Percentiles rank a stretch among this genome's conserved stretches.
Evolutionary conservation across 2,797 vertebrate species (phyloP).

Genomic region (Gouania willdenowi): DNA sequence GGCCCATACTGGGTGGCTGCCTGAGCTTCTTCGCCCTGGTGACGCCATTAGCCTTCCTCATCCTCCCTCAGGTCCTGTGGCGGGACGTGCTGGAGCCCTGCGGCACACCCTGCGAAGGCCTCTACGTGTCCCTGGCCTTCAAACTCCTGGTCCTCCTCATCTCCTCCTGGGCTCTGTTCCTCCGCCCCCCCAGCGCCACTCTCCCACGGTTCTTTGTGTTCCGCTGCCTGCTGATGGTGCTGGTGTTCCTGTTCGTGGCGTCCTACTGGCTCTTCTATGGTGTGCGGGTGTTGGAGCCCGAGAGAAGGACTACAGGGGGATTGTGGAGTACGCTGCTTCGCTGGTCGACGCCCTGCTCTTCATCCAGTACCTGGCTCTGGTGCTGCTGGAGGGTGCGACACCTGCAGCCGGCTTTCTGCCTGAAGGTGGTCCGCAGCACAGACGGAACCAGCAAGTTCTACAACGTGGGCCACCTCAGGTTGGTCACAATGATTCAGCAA

Average conservation of each 20-base stretch:
- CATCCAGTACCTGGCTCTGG: constrained; percentile 89
- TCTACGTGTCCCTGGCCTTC: constrained; percentile 91
- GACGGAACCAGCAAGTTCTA: constrained; percentile 90
- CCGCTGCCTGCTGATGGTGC: constrained; percentile 86
- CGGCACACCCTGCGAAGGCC: constrained; percentile 87
- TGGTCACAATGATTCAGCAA: no score
- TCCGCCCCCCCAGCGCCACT: constrained; percentile 83
- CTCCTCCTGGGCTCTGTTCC: constrained; percentile 91
- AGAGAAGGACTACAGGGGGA: constrained; percentile 84
- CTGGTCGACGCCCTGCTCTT: constrained; percentile 89
- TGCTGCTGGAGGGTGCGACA: constrained; percentile 88
- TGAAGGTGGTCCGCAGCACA: constrained; percentile 87
- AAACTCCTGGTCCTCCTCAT: constrained; percentile 89
- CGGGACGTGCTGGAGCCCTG: constrained; percentile 82
- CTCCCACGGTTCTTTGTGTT: constrained; percentile 86
- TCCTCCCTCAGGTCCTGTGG: constrained; percentile 88
- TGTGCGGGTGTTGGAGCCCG: constrained; percentile 83
- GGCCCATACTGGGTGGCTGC: constrained; percentile 74
- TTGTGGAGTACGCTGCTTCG: constrained; percentile 88
- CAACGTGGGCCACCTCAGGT: constrained; percentile 91
- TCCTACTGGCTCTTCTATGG: constrained; percentile 94
- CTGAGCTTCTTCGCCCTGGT: constrained; percentile 86
- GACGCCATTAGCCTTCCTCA: constrained; percentile 86
- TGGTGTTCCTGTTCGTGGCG: constrained; percentile 87
- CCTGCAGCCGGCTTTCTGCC: constrained; percentile 89